Evolutionary conservation across 2,113 vertebrate genomes (phyloP).

Genomic region (Perognathus longimembris): DNA sequence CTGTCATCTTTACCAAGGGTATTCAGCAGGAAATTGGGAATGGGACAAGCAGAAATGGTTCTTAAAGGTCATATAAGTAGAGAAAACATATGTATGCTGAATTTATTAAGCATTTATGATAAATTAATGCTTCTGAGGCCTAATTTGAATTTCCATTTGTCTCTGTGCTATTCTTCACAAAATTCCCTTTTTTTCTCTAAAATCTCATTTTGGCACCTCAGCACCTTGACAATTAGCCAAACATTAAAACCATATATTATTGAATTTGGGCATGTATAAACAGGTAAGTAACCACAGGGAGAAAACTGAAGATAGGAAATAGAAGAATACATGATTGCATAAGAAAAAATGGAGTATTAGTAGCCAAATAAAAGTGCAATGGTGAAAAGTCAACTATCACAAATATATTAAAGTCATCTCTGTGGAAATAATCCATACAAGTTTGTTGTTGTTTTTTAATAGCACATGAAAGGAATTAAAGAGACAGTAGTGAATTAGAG

Average conservation of each 20-base stretch:
- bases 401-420: neutral
- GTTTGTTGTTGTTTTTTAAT: neutral
- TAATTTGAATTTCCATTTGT: neutral
- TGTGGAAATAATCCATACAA: neutral
- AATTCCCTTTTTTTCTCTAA: neutral
- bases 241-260: neutral
- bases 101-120: neutral
- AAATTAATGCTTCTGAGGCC: neutral
- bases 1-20: neutral
- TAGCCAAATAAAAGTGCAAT: neutral
- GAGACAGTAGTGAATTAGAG: neutral
- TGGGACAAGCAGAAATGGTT: neutral
- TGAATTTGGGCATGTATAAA: neutral
- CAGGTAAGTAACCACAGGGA: neutral
- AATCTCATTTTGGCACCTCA: neutral
- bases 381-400: neutral
- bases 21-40: accelerated
- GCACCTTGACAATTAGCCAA: neutral
- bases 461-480: neutral
- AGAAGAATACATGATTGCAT: neutral
- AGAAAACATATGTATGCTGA: neutral
- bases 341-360: neutral
- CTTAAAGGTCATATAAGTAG: neutral
- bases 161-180: neutral
- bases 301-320: neutral